Evolutionary conservation across 2,888 invertebrate species (phyloP), one percentile per base, ranked within the genome.

Genomic region (Drosophila maculinotata): DNA sequence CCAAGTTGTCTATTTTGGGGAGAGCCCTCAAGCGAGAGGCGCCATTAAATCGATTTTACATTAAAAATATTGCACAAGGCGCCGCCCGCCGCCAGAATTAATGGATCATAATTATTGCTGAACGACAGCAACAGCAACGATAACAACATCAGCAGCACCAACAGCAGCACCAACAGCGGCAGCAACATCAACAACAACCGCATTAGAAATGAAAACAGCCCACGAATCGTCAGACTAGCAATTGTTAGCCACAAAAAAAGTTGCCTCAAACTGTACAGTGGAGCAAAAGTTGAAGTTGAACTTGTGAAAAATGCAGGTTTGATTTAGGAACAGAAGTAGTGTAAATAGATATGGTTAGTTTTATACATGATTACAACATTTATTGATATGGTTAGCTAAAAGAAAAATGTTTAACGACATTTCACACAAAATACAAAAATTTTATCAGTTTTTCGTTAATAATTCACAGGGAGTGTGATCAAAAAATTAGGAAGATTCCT

Each of bases 51-150:
- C 79, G 86, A 87, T 87, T 82, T 87, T 71, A 82, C 82, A 82
- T 82, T 87, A 81, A 81, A 85, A 87, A 85, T 82, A 87, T 82
- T 82, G 87, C 82, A 82, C 87, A 82, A 82, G 85, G 59, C 85
- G 82, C 76, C 72, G 79, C 66, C 68, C 67, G 80, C 60, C 65
- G 63, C 78, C 81, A 81, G 81, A 81, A 81, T 81, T 81, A 81
- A 81, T 81, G 87, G 87, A 87, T 81, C 87, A 84, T 81, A 81
- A 81, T 81, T 81, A 86, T 85, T 79, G 80, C 66, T 62, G 80
- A 79, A 44, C 69, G 59, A 60, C 76, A 60, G 62, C 79, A 82
- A 56, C 62, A 66, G 70, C 81, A 58, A 44, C 68, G 57, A 36
- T 41, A 52, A 10, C 51, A 60, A 28, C 45, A 36, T 2, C 65